Evolutionary conservation across 2,113 vertebrate species (phyloP).

Genomic region (Bos indicus): DNA sequence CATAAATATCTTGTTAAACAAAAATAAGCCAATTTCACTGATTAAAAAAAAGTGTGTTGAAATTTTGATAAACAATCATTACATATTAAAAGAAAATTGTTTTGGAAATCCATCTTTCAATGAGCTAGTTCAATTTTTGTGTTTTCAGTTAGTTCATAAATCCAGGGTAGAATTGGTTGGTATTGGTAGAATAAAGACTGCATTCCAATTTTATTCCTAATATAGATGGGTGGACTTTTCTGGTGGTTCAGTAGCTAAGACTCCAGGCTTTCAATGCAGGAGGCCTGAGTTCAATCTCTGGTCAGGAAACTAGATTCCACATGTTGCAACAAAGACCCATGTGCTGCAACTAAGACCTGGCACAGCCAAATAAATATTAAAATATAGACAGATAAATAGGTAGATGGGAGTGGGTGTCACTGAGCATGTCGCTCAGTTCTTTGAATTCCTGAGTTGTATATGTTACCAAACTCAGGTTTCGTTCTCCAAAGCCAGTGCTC

Average conservation of each 20-base stretch:
- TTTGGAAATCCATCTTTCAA: neutral
- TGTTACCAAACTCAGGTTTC: neutral
- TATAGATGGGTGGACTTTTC: neutral
- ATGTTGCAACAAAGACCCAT: neutral
- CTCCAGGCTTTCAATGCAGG: neutral
- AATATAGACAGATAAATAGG: neutral
- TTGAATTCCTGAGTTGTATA: neutral
- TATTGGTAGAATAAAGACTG: neutral
- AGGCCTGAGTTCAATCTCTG: neutral
- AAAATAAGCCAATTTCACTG: conserved; percentile 23
- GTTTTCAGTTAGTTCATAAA: neutral
- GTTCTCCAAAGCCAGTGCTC: neutral
- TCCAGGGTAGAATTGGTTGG: neutral
- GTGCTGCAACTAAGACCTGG: neutral
- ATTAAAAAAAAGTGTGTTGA: neutral
- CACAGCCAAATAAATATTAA: neutral
- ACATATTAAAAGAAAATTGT: neutral
- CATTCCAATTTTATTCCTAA: neutral
- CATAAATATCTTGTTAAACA: conserved; percentile 23
- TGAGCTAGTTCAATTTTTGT: neutral
- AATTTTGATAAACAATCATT: neutral
- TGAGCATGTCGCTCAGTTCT: neutral
- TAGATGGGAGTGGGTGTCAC: neutral
- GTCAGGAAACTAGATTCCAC: neutral
- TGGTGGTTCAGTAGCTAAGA: neutral